Evolutionary conservation across 2,888 invertebrate genomes (phyloP).

Genomic region (Punctoribates punctum): DNA sequence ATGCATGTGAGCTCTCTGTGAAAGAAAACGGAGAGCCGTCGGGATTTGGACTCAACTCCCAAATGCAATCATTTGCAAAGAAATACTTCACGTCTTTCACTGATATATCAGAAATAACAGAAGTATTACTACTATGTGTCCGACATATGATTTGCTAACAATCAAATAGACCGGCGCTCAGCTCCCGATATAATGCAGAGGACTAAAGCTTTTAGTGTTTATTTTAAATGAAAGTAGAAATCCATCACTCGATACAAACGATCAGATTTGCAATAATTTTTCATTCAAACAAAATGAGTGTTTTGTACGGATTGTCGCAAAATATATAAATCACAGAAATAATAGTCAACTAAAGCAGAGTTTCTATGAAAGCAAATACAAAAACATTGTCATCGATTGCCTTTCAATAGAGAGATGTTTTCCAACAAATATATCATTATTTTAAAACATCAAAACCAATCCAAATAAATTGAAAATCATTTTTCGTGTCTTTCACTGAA

Average conservation of each 20-base stretch:
- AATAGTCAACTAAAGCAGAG: no score
- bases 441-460: no score
- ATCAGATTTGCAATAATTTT: neutral
- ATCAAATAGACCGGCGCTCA: conserved; percentile 1
- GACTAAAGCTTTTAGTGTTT: conserved; percentile 3
- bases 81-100: neutral
- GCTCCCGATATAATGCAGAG: neutral
- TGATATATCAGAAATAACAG: conserved; percentile 16
- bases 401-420: no score
- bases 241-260: conserved; percentile 3
- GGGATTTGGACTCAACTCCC: conserved; percentile 30
- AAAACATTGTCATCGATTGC: no score
- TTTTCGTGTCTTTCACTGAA: neutral
- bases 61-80: conserved; percentile 31
- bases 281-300: neutral
- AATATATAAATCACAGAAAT: neutral
- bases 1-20: neutral
- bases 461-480: no score
- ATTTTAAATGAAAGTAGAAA: neutral
- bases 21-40: neutral
- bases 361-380: no score
- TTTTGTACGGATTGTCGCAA: neutral
- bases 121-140: conserved; percentile 10
- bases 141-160: conserved; percentile 17
- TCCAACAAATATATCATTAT: no score